A percentile compares a stretch with the other conserved stretches of the same genome.
These are phyloP conservation scores for Sphenopsis melanotis DNA, from an alignment of 2,797 vertebrate genomes.

Conservation along the genomic window DNA sequence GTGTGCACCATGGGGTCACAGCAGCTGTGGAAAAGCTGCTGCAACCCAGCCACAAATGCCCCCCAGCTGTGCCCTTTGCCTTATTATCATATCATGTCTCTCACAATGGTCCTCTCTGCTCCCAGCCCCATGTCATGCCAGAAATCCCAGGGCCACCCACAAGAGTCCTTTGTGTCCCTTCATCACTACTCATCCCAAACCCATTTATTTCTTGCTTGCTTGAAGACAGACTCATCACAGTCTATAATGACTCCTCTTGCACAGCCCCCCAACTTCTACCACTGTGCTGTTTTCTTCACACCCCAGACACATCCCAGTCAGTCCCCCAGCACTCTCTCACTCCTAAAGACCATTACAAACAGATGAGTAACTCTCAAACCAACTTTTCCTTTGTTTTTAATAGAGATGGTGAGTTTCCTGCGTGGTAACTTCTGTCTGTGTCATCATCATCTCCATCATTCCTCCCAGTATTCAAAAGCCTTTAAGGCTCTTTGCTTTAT, in stretches of 20 bases:
- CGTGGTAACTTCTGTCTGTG: not conserved
- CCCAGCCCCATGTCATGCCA: not conserved
- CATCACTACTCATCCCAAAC: not conserved
- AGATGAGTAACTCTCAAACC: not conserved
- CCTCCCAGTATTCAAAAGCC: not conserved
- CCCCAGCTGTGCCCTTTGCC: not conserved
- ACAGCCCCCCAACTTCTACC: not conserved
- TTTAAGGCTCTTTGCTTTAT: not conserved
- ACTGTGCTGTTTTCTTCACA: not conserved
- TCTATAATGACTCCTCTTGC: not conserved
- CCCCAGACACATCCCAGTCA: not conserved
- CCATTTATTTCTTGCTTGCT: not conserved
- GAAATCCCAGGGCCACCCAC: not conserved
- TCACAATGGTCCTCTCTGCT: accelerated
- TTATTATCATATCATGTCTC: not conserved
- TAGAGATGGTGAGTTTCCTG: not conserved
- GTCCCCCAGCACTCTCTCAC: not conserved
- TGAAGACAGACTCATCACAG: not conserved
- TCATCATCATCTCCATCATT: not conserved
- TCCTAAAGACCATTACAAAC: not conserved
- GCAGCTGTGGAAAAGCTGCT: not conserved
- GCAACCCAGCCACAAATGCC: not conserved
- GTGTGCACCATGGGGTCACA: not conserved
- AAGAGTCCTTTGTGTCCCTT: not conserved
- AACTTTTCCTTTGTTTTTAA: not conserved